A percentile compares a stretch with the other conserved stretches of the same genome.
Conservation (phyloP, 2,113 vertebrate species). For the Calyptommatus sinebrachiatus region DNA sequence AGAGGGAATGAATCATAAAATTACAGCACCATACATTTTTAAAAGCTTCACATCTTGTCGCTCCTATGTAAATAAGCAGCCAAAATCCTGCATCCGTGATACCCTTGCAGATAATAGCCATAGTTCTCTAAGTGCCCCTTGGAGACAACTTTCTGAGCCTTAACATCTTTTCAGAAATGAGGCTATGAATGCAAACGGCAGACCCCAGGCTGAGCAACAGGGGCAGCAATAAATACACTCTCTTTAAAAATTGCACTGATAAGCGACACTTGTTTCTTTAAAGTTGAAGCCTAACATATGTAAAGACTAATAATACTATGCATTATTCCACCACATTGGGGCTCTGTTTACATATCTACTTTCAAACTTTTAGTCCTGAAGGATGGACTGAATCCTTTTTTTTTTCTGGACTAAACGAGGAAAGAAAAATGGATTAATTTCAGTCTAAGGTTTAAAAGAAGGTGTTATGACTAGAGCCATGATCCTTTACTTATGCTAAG, state of each 20-base stretch:
- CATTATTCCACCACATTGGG: background rate
- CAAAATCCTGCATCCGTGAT: background rate
- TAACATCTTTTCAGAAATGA: background rate
- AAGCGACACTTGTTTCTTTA: background rate
- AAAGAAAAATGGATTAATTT: no score
- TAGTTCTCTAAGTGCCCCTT: background rate
- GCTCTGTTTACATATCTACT: no score
- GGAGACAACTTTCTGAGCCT: slow-evolving; percentile 22
- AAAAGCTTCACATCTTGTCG: background rate
- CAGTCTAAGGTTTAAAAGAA: no score
- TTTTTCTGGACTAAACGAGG: no score
- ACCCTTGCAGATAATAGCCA: background rate
- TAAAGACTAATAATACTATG: background rate
- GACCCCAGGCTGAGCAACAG: background rate
- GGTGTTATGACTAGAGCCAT: no score
- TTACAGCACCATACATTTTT: background rate
- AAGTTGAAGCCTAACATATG: background rate
- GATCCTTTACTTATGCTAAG: background rate
- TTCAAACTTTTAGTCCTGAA: no score
- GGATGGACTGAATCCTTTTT: no score
- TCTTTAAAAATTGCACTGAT: background rate
- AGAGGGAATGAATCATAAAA: background rate
- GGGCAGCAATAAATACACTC: slow-evolving; percentile 13
- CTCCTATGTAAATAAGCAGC: background rate
- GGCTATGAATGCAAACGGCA: rapidly evolving